These are phyloP conservation scores for Heliangelus exortis DNA, from an alignment of 2,797 vertebrate species.

Conservation along the genomic window DNA sequence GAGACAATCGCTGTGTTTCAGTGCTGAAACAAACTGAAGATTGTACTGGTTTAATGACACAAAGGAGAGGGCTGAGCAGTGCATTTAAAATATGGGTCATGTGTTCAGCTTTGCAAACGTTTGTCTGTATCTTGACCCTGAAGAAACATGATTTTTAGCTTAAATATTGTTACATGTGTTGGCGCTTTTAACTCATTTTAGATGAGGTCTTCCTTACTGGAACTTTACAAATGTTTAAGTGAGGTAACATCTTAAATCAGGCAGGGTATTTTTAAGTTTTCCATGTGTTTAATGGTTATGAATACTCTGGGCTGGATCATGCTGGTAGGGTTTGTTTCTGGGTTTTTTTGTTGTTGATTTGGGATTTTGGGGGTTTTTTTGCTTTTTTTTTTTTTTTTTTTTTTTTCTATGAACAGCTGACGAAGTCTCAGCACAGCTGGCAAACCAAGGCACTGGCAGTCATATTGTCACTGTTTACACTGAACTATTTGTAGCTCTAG, in stretches of 20 bases:
- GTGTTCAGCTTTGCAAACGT: background rate
- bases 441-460: background rate
- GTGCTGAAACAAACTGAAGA: constrained; percentile 29
- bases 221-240: background rate
- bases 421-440: constrained; percentile 10
- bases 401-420: constrained; percentile 18
- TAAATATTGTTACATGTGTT: background rate
- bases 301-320: background rate
- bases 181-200: background rate
- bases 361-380: no score
- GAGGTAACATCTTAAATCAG: background rate
- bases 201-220: background rate
- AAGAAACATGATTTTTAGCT: background rate
- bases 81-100: background rate
- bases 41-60: background rate
- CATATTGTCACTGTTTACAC: background rate
- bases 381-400: no score
- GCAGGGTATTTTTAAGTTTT: background rate
- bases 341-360: no score
- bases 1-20: constrained; percentile 21
- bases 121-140: background rate
- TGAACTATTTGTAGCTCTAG: background rate
- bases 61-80: background rate
- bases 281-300: background rate
- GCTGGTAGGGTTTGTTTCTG: background rate